Percentiles rank a stretch among this genome's conserved stretches.
phyloP scores from a whole-genome alignment of 1,140 invertebrate species.

The Drosophila nasuta region DNA sequence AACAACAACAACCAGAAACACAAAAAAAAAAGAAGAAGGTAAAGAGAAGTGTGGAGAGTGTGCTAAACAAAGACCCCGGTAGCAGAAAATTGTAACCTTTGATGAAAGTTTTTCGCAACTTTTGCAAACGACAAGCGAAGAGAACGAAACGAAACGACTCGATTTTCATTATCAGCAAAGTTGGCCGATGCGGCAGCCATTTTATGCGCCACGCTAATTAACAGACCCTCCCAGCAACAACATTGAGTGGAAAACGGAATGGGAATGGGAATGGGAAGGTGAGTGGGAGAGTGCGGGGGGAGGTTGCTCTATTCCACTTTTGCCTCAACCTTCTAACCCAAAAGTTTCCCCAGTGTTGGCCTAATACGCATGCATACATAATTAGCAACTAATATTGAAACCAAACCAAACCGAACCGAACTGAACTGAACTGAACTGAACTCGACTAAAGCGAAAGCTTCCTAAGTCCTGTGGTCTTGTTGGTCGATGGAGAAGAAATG shows the following conservation, averaged over 20 bases:
- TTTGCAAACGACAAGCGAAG: conserved; percentile 46
- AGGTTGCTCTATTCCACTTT: conserved; percentile 10
- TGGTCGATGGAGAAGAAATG: neutral
- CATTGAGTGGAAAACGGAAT: too few relatives aligned
- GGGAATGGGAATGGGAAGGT: too few relatives aligned
- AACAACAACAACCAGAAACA: too few relatives aligned
- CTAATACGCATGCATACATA: conserved; percentile 78
- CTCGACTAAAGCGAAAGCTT: conserved; percentile 1
- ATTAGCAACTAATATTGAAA: conserved; percentile 40
- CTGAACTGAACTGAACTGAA: neutral
- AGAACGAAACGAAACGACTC: conserved; percentile 40
- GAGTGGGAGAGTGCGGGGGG: neutral
- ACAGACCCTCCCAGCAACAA: conserved; percentile 53
- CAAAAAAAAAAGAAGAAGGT: too few relatives aligned
- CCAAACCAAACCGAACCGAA: neutral
- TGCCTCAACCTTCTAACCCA: conserved; percentile 15
- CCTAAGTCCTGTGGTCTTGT: neutral
- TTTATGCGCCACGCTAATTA: conserved; percentile 74
- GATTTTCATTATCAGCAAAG: conserved; percentile 80
- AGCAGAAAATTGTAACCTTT: conserved; percentile 76
- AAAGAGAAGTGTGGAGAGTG: neutral
- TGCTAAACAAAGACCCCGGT: conserved; percentile 48
- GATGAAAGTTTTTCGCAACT: conserved; percentile 80
- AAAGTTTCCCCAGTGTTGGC: conserved; percentile 61
- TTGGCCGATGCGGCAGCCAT: conserved; percentile 71